A percentile compares a stretch with the other conserved stretches of the same genome.
phyloP scores from a whole-genome alignment of 1,140 invertebrate species.

The Tetragnatha versicolor region DNA sequence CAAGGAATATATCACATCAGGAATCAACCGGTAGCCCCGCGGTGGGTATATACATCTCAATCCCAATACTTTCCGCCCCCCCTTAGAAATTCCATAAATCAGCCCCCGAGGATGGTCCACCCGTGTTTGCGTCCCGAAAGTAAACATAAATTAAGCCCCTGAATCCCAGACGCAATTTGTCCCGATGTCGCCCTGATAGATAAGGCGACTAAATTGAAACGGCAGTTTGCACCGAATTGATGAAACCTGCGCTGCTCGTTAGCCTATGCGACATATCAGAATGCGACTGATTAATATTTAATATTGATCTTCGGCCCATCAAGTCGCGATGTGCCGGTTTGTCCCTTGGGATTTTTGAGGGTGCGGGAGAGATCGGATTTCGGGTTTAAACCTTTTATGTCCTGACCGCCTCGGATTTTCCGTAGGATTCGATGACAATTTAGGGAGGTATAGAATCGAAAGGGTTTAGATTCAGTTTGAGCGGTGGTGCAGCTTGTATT shows the following conservation, averaged over 20 bases:
- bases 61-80: neutral
- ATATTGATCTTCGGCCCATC: constrained; percentile 1
- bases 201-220: constrained; percentile 2
- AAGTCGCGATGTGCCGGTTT: neutral
- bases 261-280: too few species aligned
- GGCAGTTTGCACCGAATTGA: neutral
- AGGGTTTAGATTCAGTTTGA: neutral
- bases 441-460: neutral
- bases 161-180: neutral
- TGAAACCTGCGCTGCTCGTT: neutral
- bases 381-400: neutral
- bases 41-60: too few species aligned
- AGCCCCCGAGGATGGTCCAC: neutral
- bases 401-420: neutral
- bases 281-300: constrained; percentile 13
- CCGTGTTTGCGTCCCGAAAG: neutral
- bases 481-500: too few species aligned
- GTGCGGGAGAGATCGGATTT: neutral
- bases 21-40: too few species aligned
- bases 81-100: neutral
- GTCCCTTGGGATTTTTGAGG: too few species aligned
- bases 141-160: neutral
- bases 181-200: neutral
- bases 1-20: too few species aligned
- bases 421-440: neutral